These are phyloP conservation scores for Rhodophaea formosa DNA, from an alignment of 2,888 invertebrate genomes.

Conservation along the genomic window DNA sequence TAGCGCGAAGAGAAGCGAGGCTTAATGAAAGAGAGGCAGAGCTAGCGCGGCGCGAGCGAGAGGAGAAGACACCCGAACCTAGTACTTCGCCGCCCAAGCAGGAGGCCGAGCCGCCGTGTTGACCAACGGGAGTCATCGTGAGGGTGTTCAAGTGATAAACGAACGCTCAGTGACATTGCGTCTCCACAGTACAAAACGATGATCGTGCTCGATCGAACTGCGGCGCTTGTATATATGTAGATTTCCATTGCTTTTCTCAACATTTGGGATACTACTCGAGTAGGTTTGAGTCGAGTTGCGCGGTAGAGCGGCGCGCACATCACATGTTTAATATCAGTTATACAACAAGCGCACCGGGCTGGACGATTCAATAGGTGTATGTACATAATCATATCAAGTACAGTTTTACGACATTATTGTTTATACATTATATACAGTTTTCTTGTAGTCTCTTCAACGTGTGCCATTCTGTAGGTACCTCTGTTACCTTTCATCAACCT, in stretches of 20 bases:
- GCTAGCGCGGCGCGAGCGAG: constrained; percentile 32
- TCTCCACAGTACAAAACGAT: constrained; percentile 61
- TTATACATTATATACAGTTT: constrained; percentile 65
- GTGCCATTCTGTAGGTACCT: constrained; percentile 74
- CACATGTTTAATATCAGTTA: constrained; percentile 14
- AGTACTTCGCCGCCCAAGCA: constrained; percentile 29
- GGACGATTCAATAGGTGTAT: constrained; percentile 41
- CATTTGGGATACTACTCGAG: constrained; percentile 38
- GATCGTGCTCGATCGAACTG: constrained; percentile 38
- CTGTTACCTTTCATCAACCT: constrained; percentile 71
- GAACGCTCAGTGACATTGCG: constrained; percentile 62
- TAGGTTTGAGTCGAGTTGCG: constrained; percentile 30
- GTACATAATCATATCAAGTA: constrained; percentile 77
- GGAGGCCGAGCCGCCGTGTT: constrained; percentile 57
- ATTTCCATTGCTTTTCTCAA: constrained; percentile 33
- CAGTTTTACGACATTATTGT: constrained; percentile 68
- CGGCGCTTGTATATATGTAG: constrained; percentile 52
- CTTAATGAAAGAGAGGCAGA: constrained; percentile 60
- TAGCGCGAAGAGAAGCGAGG: constrained; percentile 57
- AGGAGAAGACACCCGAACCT: constrained; percentile 19
- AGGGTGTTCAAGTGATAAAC: constrained; percentile 50
- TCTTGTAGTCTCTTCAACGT: constrained; percentile 65
- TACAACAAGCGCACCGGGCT: constrained; percentile 37
- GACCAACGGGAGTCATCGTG: constrained; percentile 65
- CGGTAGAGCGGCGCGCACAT: constrained; percentile 4